Base-by-base conservation (phyloP, 2,888 invertebrate species). In the Drosophila setosimentum region DNA sequence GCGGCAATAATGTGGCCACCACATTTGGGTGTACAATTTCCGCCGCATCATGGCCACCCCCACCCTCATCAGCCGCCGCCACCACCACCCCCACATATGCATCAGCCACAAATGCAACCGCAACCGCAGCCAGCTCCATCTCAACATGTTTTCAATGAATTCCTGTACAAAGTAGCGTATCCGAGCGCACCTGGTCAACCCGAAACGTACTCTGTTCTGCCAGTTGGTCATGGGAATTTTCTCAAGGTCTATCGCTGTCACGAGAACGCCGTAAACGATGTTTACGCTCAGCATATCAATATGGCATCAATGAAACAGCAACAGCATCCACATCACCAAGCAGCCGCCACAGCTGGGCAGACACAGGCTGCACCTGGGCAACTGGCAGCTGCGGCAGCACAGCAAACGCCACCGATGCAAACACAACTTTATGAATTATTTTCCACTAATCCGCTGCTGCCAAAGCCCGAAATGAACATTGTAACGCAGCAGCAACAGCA, bases 201-300 rank as follows among this genome's bases (percentile, higher is more conserved):
- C 32, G 93, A 92, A 78, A 91, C 92, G 8, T 93, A 92, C 64
- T 92, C 93, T 0, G 93, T 93, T 37, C 76, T 93, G 57, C 91
- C 93, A 1, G 92, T 93, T 2, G 93, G 93, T 1, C 92, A 92
- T 71, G 93, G 93, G 0, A 93, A 93, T 62, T 93, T 93, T 64
- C 80, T 93, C 2, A 93, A 93, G 80, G 92, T 93, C 1, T 93
- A 93, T 73, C 93, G 92, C 73, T 92, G 91, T 57, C 78, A 91
- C 10, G 93, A 93, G 62, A 91, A 89, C 64, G 71, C 82, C 6
- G 74, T 78, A 13, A 86, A 72, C 32, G 87, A 88, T 59, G 67
- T 80, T 29, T 75, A 78, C 8, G 83, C 71, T 5, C 80, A 80
- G 66, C 87, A 85, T 77, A 85, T 85, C 80, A 88, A 83, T 51